Percentiles rank a stretch among this genome's conserved stretches.
Evolutionary conservation across 2,797 vertebrate species (phyloP).

Genomic region (Pteronotus mesoamericanus): DNA sequence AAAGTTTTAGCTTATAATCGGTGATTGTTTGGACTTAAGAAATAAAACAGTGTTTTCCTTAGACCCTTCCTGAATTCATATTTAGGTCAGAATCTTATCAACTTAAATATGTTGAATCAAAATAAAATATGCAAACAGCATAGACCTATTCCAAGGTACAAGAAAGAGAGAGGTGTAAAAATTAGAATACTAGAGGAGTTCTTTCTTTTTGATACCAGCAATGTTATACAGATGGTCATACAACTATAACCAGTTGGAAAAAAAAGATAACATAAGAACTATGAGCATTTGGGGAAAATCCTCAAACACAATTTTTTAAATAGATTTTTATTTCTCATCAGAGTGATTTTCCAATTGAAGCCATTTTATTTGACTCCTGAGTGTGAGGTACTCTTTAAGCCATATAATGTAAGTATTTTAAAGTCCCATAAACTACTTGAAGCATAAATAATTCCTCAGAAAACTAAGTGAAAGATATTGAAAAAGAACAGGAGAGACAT

Average conservation of each 20-base stretch:
- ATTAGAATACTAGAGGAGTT: neutral
- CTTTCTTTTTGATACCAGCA: neutral
- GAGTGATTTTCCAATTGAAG: neutral
- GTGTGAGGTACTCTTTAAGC: neutral
- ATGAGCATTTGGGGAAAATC: neutral
- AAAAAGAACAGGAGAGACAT: constrained; percentile 35
- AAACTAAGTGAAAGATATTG: constrained; percentile 42
- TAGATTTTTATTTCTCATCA: neutral
- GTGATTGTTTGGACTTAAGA: neutral
- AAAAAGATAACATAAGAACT: neutral
- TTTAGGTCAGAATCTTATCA: neutral
- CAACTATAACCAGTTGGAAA: neutral
- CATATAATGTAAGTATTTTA: neutral
- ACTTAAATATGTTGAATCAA: neutral
- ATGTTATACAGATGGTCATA: neutral
- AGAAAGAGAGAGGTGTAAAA: neutral
- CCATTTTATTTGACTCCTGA: constrained; percentile 24
- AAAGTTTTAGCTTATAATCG: constrained; percentile 5
- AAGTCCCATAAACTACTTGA: neutral
- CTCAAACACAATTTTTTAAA: neutral
- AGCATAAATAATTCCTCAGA: neutral
- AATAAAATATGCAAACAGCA: neutral
- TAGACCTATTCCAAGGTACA: neutral
- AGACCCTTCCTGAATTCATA: neutral
- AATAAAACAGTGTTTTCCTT: neutral